Conservation (phyloP, 1,140 invertebrate genomes). For the Zaprionus tsacasi region DNA sequence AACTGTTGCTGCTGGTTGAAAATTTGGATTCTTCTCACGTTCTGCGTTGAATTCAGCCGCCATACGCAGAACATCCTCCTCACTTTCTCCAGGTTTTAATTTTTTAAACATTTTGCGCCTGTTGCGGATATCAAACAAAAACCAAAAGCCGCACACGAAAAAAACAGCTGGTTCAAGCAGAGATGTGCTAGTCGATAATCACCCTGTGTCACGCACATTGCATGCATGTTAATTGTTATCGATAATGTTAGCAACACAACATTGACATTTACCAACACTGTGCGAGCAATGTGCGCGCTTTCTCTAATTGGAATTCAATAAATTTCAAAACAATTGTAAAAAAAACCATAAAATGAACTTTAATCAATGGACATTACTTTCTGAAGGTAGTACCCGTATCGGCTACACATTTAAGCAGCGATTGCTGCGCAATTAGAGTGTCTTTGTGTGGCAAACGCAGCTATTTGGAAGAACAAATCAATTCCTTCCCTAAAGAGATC, state of each 20-base stretch:
- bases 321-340: neutral
- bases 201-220: neutral
- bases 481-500: conserved; percentile 85
- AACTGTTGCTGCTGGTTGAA: conserved; percentile 86
- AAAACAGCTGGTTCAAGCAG: conserved; percentile 20
- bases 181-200: conserved; percentile 10
- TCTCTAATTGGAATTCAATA: neutral
- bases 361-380: conserved; percentile 40
- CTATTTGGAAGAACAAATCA: conserved; percentile 85
- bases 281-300: neutral
- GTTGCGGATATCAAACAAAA: conserved; percentile 16
- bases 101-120: conserved; percentile 85
- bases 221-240: neutral
- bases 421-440: conserved; percentile 87
- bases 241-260: neutral
- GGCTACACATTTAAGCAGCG: conserved; percentile 86
- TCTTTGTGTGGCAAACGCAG: conserved; percentile 86
- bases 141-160: conserved; percentile 17
- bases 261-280: neutral
- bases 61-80: conserved; percentile 89
- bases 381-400: conserved; percentile 81
- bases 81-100: conserved; percentile 87
- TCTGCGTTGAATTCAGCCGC: conserved; percentile 88
- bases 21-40: conserved; percentile 84
- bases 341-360: conserved; percentile 2